phyloP scores from a whole-genome alignment of 2,888 invertebrate genomes.

The Leptinotarsa tumamoca region DNA sequence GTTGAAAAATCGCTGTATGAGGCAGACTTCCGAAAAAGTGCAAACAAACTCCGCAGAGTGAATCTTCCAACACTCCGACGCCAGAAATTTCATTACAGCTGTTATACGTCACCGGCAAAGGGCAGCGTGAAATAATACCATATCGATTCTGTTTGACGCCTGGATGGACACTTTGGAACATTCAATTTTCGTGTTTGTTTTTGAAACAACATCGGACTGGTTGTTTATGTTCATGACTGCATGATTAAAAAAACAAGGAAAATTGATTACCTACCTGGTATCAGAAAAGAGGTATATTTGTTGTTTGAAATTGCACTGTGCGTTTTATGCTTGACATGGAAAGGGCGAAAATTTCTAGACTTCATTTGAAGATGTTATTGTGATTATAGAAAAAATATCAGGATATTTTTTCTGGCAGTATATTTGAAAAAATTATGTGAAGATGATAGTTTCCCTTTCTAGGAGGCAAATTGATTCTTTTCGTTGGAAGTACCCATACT shows the following conservation, averaged over 20 bases:
- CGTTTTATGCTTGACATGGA: too few relatives aligned
- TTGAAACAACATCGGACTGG: not conserved
- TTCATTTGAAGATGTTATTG: too few relatives aligned
- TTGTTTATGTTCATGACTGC: not conserved
- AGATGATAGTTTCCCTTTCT: too few relatives aligned
- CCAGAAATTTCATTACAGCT: conserved; percentile 10
- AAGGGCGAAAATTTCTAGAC: too few relatives aligned
- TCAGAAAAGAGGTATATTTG: not conserved
- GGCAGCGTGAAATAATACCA: conserved; percentile 4
- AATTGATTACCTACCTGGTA: not conserved
- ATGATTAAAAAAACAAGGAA: not conserved
- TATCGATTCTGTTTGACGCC: conserved; percentile 16
- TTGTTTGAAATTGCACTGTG: not conserved
- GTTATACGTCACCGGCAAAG: conserved; percentile 9
- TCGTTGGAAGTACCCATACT: too few relatives aligned
- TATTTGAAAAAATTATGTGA: too few relatives aligned
- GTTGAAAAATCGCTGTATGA: not conserved
- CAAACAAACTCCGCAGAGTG: not conserved
- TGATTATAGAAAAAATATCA: too few relatives aligned
- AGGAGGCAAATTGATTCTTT: too few relatives aligned
- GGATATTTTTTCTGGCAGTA: too few relatives aligned
- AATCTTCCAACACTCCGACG: not conserved
- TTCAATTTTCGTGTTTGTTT: conserved; percentile 1
- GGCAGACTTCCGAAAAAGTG: not conserved
- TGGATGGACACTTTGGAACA: conserved; percentile 8